Evolutionary conservation across 2,113 vertebrate species (phyloP).

Genomic region (Hystrix cristata): DNA sequence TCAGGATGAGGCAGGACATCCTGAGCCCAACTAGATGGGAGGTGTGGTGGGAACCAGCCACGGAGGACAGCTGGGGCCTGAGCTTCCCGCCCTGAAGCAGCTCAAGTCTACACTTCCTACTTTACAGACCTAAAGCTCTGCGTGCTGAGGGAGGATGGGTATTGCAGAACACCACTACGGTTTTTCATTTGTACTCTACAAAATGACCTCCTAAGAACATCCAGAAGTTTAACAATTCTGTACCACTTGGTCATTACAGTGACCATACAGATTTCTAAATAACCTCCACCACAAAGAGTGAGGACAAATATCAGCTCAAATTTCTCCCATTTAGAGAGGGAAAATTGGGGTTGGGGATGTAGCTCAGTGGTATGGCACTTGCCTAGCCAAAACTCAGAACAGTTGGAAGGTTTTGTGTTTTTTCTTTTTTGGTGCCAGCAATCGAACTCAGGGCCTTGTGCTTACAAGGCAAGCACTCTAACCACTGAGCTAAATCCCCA

Average conservation of each 20-base stretch:
- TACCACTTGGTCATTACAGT: neutral
- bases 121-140: neutral
- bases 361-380: too few species aligned
- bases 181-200: too few species aligned
- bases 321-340: neutral
- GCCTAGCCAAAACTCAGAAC: too few species aligned
- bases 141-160: neutral
- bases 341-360: too few species aligned
- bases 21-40: too few species aligned
- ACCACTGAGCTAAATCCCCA: too few species aligned
- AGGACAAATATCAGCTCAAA: neutral
- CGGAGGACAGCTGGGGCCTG: neutral
- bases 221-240: neutral
- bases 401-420: too few species aligned
- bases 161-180: neutral
- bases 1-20: rapidly evolving
- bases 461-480: too few species aligned
- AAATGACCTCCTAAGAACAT: neutral
- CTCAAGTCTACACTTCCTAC: neutral
- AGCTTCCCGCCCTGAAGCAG: neutral
- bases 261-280: neutral
- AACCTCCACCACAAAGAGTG: neutral
- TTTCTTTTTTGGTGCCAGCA: too few species aligned
- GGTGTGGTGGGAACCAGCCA: neutral
- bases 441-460: too few species aligned